phyloP scores from a whole-genome alignment of 2,888 invertebrate genomes.

The Idaea biselata region DNA sequence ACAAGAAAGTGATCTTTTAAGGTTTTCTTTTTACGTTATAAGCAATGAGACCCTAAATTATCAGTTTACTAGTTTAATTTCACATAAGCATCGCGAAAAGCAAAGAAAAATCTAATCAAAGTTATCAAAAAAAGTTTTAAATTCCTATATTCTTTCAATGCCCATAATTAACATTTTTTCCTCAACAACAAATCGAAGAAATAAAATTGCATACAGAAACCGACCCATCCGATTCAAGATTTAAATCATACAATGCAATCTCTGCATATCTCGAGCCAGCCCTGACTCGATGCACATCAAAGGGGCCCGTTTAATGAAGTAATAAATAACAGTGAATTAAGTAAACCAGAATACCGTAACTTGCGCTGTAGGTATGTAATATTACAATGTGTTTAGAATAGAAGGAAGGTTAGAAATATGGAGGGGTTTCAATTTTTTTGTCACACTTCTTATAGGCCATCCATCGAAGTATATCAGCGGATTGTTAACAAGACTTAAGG shows the following conservation, averaged over 20 bases:
- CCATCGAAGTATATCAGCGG: not conserved
- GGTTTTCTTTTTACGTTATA: too few relatives aligned
- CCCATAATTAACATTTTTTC: not conserved
- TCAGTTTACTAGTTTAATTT: too few relatives aligned
- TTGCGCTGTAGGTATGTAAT: not conserved
- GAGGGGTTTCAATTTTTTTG: not conserved
- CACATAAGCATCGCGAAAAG: too few relatives aligned
- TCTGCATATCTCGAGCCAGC: conserved; percentile 19
- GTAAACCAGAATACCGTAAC: not conserved
- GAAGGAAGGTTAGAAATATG: not conserved
- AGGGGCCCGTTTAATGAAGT: conserved; percentile 48
- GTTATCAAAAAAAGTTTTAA: too few relatives aligned
- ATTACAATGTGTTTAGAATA: not conserved
- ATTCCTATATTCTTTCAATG: too few relatives aligned
- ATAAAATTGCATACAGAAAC: not conserved
- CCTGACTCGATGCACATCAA: conserved; percentile 43
- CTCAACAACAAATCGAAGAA: not conserved
- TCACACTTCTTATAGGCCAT: not conserved
- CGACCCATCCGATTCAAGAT: not conserved
- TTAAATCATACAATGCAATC: conserved; percentile 18
- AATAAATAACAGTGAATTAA: conserved; percentile 35
- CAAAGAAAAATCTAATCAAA: too few relatives aligned
- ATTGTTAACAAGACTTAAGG: not conserved
- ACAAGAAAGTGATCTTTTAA: too few relatives aligned
- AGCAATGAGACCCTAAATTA: too few relatives aligned